These are phyloP conservation scores for Drosophila suboccidentalis DNA, from an alignment of 2,888 invertebrate species.

Conservation along the genomic window DNA sequence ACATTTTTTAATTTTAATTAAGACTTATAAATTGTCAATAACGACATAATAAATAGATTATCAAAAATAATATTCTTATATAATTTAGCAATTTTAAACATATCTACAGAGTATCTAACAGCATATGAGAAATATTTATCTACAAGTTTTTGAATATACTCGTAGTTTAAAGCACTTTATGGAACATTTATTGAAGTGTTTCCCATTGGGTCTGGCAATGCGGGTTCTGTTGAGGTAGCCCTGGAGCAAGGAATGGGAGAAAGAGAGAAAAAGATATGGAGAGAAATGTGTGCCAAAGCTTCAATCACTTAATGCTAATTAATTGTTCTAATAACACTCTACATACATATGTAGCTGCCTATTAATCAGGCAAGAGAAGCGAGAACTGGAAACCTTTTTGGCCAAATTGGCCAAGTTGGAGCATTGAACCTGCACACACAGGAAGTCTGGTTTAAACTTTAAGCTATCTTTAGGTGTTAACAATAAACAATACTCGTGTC, in stretches of 20 bases:
- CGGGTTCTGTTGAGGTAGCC: slow-evolving; percentile 67
- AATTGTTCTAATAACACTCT: slow-evolving; percentile 65
- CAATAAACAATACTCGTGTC: slow-evolving; percentile 72
- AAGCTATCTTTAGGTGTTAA: slow-evolving; percentile 71
- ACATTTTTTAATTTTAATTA: no score
- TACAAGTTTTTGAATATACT: slow-evolving; percentile 3
- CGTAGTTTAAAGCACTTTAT: slow-evolving; percentile 50
- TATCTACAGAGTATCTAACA: slow-evolving; percentile 4
- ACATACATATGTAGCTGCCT: slow-evolving; percentile 21
- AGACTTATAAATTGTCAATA: no score
- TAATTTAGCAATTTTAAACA: background rate
- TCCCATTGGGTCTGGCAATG: slow-evolving; percentile 39
- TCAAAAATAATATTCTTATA: background rate
- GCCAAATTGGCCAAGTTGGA: slow-evolving; percentile 15
- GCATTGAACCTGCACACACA: slow-evolving; percentile 54
- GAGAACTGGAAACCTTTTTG: background rate
- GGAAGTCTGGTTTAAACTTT: slow-evolving; percentile 54
- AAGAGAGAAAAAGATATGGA: background rate
- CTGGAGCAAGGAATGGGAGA: slow-evolving; percentile 15
- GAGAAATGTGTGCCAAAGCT: slow-evolving; percentile 59
- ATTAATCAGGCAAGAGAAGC: slow-evolving; percentile 59
- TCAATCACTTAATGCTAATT: slow-evolving; percentile 70
- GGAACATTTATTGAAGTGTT: slow-evolving; percentile 40
- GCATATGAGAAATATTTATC: background rate
- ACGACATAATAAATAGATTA: no score